A percentile compares a stretch with the other conserved stretches of the same genome.
Evolutionary conservation across 2,113 vertebrate species (phyloP).

Genomic region (Cyanoderma ruficeps): DNA sequence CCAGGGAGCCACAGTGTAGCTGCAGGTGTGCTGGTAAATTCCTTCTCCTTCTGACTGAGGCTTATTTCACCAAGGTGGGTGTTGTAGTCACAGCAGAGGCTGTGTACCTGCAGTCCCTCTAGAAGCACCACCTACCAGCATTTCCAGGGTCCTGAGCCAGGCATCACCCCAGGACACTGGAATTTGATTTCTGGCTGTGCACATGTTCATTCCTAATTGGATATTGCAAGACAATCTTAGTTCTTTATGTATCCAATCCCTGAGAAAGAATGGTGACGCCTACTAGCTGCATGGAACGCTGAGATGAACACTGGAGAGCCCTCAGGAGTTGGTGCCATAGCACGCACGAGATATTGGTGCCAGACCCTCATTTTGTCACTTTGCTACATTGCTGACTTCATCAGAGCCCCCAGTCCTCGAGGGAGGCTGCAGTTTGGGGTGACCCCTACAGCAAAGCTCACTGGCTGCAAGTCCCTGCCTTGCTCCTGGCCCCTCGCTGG

Average conservation of each 20-base stretch:
- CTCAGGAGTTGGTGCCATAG: background rate
- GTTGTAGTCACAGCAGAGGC: background rate
- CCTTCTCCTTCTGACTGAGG: background rate
- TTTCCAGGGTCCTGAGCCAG: background rate
- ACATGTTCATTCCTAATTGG: background rate
- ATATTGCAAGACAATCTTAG: background rate
- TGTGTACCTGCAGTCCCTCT: background rate
- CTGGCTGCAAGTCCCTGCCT: fast-evolving
- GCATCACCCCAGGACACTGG: background rate
- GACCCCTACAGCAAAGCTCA: background rate
- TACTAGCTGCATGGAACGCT: background rate
- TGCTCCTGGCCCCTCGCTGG: background rate
- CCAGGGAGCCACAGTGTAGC: background rate
- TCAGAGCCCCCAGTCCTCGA: background rate
- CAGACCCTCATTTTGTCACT: background rate
- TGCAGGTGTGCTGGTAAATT: background rate
- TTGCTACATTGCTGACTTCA: background rate
- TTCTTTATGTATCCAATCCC: background rate
- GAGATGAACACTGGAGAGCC: background rate
- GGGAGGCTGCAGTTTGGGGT: background rate
- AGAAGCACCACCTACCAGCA: background rate
- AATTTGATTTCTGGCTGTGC: background rate
- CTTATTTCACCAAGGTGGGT: fast-evolving
- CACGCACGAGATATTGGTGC: fast-evolving
- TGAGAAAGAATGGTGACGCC: background rate